Evolutionary conservation across 1,140 invertebrate genomes (phyloP).

Genomic region (Zeugodacus cucurbitae): DNA sequence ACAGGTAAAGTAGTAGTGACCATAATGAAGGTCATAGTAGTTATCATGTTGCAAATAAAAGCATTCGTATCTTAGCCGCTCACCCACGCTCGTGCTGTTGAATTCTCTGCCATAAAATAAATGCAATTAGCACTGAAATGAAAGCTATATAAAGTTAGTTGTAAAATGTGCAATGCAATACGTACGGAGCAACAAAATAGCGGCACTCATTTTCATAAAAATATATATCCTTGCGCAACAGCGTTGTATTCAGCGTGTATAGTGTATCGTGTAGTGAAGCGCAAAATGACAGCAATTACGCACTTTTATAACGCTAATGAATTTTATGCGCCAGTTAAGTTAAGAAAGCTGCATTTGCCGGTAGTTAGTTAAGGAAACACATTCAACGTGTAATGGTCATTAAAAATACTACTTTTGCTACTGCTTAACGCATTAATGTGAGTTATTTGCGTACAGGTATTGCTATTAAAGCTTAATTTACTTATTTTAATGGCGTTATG

Average conservation of each 20-base stretch:
- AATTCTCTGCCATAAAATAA: not conserved
- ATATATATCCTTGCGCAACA: not conserved
- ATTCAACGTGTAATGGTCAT: not conserved
- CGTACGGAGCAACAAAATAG: not conserved
- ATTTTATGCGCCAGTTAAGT: constrained; percentile 33
- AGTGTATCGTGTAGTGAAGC: not conserved
- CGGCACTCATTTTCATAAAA: constrained; percentile 22
- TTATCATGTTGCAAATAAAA: not conserved
- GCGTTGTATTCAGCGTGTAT: not conserved
- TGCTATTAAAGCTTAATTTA: not conserved
- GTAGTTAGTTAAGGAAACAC: constrained; percentile 22
- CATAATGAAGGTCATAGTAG: constrained; percentile 23
- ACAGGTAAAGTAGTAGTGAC: not conserved
- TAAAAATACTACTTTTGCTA: constrained; percentile 24
- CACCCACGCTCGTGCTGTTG: not conserved
- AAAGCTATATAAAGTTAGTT: not conserved
- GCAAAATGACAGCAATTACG: constrained; percentile 36
- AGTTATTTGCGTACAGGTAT: not conserved
- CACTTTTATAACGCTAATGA: constrained; percentile 35
- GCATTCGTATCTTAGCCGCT: not conserved
- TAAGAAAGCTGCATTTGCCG: constrained; percentile 21
- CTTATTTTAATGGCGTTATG: not conserved
- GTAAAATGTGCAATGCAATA: not conserved
- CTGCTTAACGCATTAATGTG: not conserved
- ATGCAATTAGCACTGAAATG: constrained; percentile 39